Percentiles rank a stretch among this genome's conserved stretches.
Evolutionary conservation across 2,888 invertebrate species (phyloP).

Genomic region (Drosophila stalkeri): DNA sequence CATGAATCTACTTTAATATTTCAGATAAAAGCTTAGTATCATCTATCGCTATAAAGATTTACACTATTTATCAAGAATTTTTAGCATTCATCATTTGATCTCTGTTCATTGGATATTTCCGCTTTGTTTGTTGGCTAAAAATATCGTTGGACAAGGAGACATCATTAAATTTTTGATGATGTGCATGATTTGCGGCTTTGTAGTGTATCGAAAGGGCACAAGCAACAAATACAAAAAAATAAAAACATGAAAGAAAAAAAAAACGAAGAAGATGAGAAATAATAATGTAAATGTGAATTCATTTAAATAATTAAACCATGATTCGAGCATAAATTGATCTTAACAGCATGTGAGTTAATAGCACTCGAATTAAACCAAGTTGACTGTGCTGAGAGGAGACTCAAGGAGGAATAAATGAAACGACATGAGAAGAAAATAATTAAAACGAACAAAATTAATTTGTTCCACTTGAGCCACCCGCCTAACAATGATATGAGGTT

Average conservation of each 20-base stretch:
- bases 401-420: neutral
- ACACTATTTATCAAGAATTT: constrained; percentile 6
- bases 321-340: constrained; percentile 63
- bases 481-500: constrained; percentile 79
- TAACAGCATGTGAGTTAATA: constrained; percentile 65
- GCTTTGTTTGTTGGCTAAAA: constrained; percentile 5
- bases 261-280: constrained; percentile 4
- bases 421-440: constrained; percentile 50
- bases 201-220: constrained; percentile 5
- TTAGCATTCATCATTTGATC: neutral
- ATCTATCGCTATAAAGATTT: neutral
- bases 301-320: constrained; percentile 79
- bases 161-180: constrained; percentile 62
- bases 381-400: constrained; percentile 36
- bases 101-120: constrained; percentile 4
- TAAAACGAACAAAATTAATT: constrained; percentile 78
- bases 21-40: constrained; percentile 1
- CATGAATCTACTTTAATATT: neutral
- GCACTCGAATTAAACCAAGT: constrained; percentile 68
- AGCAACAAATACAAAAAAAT: neutral
- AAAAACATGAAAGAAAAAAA: neutral
- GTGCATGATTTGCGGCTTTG: constrained; percentile 53
- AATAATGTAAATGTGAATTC: constrained; percentile 60
- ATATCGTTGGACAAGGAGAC: constrained; percentile 27
- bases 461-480: constrained; percentile 81